Evolutionary conservation across 2,888 invertebrate genomes (phyloP), one percentile per base, ranked within the genome.

Genomic region (Leptarthrus brevirostris): DNA sequence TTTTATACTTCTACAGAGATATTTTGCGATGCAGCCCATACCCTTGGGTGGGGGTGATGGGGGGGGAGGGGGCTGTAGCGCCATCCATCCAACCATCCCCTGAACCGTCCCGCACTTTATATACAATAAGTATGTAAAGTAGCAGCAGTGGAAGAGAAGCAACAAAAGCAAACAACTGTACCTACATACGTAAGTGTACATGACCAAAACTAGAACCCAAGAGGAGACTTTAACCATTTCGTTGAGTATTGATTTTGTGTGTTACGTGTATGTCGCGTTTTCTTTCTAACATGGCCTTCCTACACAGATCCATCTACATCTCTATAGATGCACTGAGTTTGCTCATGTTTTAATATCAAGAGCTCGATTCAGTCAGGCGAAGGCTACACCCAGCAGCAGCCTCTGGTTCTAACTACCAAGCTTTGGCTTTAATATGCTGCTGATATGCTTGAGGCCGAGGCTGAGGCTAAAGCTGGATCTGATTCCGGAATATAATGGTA

Each of bases 221-320:
- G 72, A 72, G 58, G 58, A 72, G 56, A 72, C 30, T 72, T 72
- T 72, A 72, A 72, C 72, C 72, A 72, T 58, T 56, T 72, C 72
- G 69, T 73, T 56, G 53, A 73, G 72, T 75, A 75, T 75, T 73
- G 75, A 75, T 75, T 75, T 75, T 74, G 72, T 75, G 66, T 56
- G 49, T 66, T 44, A 64, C 66, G 66, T 70, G 20, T 54, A 74
- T 72, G 72, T 61, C 71, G 73, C 70, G 72, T 70, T 73, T 72
- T 73, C 73, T 73, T 72, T 73, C 69, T 56, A 69, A 52, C 73
- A 64, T 73, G 52, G 61, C 40, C 49, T 64, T 73, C 47, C 64
- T 61, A 53, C 73, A 64, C 49, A 44, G 16, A 73, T 73, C 36
- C 49, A 71, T 49, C 47, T 44, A 47, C 40, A 71, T 61, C 61